A percentile compares a stretch with the other conserved stretches of the same genome.
These are phyloP conservation scores for Otus scops DNA, from an alignment of 2,797 vertebrate genomes.

Conservation along the genomic window DNA sequence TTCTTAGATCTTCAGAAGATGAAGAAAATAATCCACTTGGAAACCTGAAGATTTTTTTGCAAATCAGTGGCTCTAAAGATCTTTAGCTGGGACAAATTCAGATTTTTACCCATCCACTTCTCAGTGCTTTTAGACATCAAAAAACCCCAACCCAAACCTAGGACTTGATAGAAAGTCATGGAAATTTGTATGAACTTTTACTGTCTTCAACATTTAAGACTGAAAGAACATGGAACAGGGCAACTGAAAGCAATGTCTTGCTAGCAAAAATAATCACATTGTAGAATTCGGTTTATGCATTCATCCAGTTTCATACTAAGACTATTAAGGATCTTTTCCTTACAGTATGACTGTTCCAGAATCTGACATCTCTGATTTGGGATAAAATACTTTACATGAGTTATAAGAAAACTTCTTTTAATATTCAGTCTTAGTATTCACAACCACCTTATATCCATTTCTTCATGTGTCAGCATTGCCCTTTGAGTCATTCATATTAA, in stretches of 20 bases:
- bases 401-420: background rate
- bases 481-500: slow-evolving; percentile 13
- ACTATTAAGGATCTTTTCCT: background rate
- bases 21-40: background rate
- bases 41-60: background rate
- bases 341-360: background rate
- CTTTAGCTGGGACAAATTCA: background rate
- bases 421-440: background rate
- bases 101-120: background rate
- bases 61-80: background rate
- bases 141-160: fast-evolving
- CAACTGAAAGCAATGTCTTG: background rate
- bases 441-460: background rate
- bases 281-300: background rate
- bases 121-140: background rate
- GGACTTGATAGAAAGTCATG: background rate
- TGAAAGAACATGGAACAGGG: background rate
- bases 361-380: background rate
- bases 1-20: background rate
- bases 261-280: background rate
- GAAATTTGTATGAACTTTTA: background rate
- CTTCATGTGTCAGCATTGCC: background rate
- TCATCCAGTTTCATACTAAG: background rate
- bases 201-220: background rate
- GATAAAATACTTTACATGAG: background rate